These are phyloP conservation scores for Pseudorasbora parva DNA, from an alignment of 2,113 vertebrate species.

Conservation along the genomic window DNA sequence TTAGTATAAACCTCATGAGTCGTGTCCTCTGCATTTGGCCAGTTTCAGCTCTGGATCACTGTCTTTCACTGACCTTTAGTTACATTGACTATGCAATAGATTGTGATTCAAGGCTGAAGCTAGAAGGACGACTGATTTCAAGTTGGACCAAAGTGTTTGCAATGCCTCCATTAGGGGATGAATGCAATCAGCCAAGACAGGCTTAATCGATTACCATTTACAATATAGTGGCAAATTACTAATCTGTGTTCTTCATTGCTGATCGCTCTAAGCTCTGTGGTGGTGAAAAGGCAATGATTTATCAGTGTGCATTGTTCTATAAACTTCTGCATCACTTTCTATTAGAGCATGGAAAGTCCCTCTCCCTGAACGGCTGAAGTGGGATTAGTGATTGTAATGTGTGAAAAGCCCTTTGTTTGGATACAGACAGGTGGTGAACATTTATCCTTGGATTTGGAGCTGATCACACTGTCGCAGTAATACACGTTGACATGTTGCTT, in stretches of 20 bases:
- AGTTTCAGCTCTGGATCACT: background rate
- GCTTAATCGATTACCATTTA: background rate
- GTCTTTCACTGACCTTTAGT: background rate
- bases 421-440: slow-evolving; percentile 47
- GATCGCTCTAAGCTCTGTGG: background rate
- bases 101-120: background rate
- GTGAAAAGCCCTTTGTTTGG: slow-evolving; percentile 57
- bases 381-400: slow-evolving; percentile 36
- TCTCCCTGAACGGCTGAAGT: slow-evolving; percentile 9
- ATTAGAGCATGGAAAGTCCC: background rate
- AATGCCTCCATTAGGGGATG: slow-evolving; percentile 2
- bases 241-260: too few species aligned
- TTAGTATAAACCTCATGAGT: background rate
- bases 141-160: slow-evolving; percentile 5
- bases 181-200: background rate
- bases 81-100: background rate
- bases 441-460: slow-evolving; percentile 21
- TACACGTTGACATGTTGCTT: slow-evolving; percentile 20
- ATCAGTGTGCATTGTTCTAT: too few species aligned
- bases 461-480: slow-evolving; percentile 21
- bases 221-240: too few species aligned
- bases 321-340: background rate
- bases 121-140: background rate
- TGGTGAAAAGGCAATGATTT: background rate
- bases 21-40: background rate